Evolutionary conservation across 2,888 invertebrate genomes (phyloP).

Genomic region (Epinotia demarniana): DNA sequence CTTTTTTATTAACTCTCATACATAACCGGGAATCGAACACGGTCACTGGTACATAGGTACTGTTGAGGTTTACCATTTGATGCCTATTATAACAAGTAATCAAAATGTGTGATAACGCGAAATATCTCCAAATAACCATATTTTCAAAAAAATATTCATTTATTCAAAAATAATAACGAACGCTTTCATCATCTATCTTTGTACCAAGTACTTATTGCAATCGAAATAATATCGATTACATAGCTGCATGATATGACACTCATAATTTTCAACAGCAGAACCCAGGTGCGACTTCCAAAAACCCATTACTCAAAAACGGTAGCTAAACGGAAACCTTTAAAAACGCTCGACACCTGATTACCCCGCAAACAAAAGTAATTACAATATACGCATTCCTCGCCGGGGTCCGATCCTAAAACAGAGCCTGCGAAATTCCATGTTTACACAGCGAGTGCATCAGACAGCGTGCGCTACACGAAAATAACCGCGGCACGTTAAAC

Average conservation of each 20-base stretch:
- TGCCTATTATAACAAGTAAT: too few species aligned
- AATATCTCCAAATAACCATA: too few species aligned
- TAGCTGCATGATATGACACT: background rate
- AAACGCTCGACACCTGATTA: slow-evolving; percentile 17
- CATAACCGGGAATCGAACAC: too few species aligned
- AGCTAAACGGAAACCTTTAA: background rate
- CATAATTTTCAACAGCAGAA: background rate
- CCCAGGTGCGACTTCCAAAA: slow-evolving; percentile 1
- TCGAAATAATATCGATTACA: background rate
- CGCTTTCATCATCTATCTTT: background rate
- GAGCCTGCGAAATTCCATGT: slow-evolving; percentile 55
- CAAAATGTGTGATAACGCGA: too few species aligned
- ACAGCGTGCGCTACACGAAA: slow-evolving; percentile 62
- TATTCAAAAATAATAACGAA: too few species aligned
- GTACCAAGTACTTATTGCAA: background rate
- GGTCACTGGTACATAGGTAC: too few species aligned
- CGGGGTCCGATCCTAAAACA: slow-evolving; percentile 65
- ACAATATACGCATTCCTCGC: slow-evolving; percentile 35
- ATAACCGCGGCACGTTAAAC: slow-evolving; percentile 65
- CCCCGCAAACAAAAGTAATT: slow-evolving; percentile 24
- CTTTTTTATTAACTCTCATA: too few species aligned
- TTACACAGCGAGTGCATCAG: slow-evolving; percentile 61
- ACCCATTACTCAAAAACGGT: background rate
- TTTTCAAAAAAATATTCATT: too few species aligned
- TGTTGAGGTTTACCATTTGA: too few species aligned